A percentile compares a stretch with the other conserved stretches of the same genome.
Conservation (phyloP, 53 echinoderm and acorn worm species). For the Astropecten irregularis region DNA sequence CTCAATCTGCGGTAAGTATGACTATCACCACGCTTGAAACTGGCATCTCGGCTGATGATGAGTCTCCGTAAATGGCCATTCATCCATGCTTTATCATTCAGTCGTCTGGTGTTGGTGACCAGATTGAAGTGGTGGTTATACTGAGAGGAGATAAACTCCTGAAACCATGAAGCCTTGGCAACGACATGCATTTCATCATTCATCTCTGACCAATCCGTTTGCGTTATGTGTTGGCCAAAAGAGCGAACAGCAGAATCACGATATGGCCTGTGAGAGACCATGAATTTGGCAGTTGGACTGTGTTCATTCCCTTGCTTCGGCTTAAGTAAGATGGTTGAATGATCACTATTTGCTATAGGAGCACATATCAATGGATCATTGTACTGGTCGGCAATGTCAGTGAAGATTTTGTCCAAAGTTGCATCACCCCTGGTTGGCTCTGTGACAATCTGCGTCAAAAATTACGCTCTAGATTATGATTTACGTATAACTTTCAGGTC, state of each 20-base stretch:
- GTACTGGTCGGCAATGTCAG: neutral
- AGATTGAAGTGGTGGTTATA: slow-evolving; percentile 15
- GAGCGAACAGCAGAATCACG: slow-evolving; percentile 39
- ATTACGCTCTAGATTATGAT: too few relatives aligned
- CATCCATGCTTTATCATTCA: slow-evolving; percentile 49
- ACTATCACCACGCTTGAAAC: too few relatives aligned
- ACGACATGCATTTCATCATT: neutral
- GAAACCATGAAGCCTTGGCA: too few relatives aligned
- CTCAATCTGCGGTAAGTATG: too few relatives aligned
- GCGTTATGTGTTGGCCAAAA: slow-evolving; percentile 41
- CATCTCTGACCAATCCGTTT: slow-evolving; percentile 8
- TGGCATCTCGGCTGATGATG: too few relatives aligned
- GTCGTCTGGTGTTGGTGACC: neutral
- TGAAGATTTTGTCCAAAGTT: slow-evolving; percentile 41
- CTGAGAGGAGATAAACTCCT: too few relatives aligned
- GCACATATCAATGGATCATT: neutral
- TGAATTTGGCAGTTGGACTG: neutral
- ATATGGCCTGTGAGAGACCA: neutral
- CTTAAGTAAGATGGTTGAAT: neutral
- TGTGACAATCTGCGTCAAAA: slow-evolving; percentile 27
- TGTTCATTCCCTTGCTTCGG: neutral
- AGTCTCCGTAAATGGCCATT: slow-evolving; percentile 17
- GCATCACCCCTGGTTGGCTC: slow-evolving; percentile 2
- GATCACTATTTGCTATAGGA: slow-evolving; percentile 39
- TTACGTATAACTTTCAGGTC: too few relatives aligned